Percentiles rank a stretch among this genome's conserved stretches.
Conservation (phyloP, 2,797 vertebrate genomes). For the Poecilia wingei region DNA sequence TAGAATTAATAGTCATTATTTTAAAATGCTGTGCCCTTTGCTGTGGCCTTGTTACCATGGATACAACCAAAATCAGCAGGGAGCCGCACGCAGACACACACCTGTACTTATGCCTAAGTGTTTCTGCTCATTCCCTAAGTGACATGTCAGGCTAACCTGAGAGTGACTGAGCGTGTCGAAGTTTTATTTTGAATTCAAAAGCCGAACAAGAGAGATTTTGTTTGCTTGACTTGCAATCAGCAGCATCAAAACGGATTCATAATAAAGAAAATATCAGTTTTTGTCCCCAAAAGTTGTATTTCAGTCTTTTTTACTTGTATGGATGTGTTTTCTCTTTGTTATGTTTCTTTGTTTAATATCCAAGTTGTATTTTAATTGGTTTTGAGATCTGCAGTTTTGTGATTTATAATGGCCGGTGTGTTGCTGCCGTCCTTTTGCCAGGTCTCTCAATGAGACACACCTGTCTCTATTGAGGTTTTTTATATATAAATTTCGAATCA, state of each 20-base stretch:
- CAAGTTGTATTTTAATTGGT: too few relatives aligned
- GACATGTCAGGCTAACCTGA: neutral
- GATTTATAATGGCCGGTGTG: too few relatives aligned
- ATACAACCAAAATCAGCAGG: slow-evolving; percentile 21
- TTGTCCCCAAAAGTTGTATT: neutral
- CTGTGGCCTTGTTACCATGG: slow-evolving; percentile 47
- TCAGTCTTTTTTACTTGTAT: too few relatives aligned
- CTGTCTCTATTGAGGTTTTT: too few relatives aligned
- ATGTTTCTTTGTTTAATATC: too few relatives aligned
- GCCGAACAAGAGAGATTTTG: neutral
- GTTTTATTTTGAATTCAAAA: neutral
- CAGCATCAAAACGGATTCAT: neutral
- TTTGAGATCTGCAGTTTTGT: too few relatives aligned
- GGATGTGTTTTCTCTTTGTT: too few relatives aligned
- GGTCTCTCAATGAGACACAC: too few relatives aligned
- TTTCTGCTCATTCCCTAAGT: slow-evolving; percentile 2
- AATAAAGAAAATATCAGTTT: neutral
- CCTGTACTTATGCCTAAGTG: slow-evolving; percentile 20
- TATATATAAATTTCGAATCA: too few relatives aligned
- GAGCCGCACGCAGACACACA: neutral
- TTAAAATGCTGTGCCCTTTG: neutral
- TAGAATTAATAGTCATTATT: slow-evolving; percentile 34
- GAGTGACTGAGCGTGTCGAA: slow-evolving; percentile 6
- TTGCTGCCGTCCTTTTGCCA: too few relatives aligned
- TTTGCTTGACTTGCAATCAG: neutral